Evolutionary conservation across 2,797 vertebrate species (phyloP), one percentile per base, ranked within the genome.

Genomic region (Tadarida brasiliensis): DNA sequence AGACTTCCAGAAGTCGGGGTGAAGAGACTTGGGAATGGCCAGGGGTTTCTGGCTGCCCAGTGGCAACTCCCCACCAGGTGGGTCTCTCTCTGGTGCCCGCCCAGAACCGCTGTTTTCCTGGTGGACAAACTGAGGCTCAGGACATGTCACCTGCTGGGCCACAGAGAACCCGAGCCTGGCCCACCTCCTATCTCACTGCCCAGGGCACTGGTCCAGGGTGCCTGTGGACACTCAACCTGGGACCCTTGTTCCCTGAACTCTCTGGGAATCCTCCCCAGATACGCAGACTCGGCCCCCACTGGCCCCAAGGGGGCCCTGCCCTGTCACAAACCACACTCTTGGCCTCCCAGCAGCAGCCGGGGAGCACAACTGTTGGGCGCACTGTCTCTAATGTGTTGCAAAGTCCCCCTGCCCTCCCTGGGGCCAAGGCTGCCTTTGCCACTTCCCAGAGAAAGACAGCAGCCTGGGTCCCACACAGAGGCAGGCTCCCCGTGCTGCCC

Each of bases 211-310:
- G 74, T 77, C 11, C 20, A 2, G 35, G 15, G 24, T 35, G 49
- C 20, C 65, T 39, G 65, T 26, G 26, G 24, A 70, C 19, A 30
- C 26, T 51, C 73, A 61, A 57, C 26, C 44, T 7, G 14, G 63
- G 15, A 5, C 67, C 78, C 44, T 35, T 6, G 24, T 39, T 24
- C 49, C 68, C 76, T 4, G 1, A 0, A 22, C n/a, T 44, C 44
- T 49, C 19, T 71, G n/a, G 33, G 20, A 54, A 26, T n/a, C 19
- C 17, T 49, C 30, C 67, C 54, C 24, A 3, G 65, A 91, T 7
- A 71, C 5, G 10, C 54, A 14, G 30, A 49, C 19, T 2, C 2
- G 4, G 30, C 51, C 47, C 2, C 1, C 0, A 0, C 39, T 2
- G 2, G 28, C 30, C 30, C 49, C 22, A 1, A 65, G 22, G 59